Conservation (phyloP, 2,888 invertebrate genomes). For the Neoaliturus tenellus region DNA sequence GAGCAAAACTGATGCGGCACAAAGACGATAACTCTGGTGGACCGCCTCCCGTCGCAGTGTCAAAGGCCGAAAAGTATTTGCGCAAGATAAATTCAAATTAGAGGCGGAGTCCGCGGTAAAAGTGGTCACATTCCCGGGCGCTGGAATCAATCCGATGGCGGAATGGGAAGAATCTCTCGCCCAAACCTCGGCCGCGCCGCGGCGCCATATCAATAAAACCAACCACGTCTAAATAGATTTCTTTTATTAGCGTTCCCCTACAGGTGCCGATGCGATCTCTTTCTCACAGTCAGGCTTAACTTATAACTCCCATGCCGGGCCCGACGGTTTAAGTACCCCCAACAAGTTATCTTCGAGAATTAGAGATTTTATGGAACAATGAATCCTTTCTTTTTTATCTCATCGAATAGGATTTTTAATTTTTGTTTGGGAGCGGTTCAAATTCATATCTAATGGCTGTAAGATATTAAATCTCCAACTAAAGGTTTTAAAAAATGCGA, state of each 20-base stretch:
- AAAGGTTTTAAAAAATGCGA: no score
- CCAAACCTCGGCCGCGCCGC: background rate
- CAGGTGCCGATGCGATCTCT: background rate
- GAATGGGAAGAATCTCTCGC: conserved; percentile 29
- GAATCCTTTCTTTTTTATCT: no score
- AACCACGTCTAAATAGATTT: conserved; percentile 48
- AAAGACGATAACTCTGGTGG: background rate
- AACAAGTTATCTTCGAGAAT: no score
- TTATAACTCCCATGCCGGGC: background rate
- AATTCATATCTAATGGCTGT: no score
- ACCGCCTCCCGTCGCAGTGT: background rate
- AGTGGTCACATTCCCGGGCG: conserved; percentile 22
- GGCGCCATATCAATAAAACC: conserved; percentile 50
- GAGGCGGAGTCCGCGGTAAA: background rate
- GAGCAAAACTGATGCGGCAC: background rate
- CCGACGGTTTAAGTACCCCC: background rate
- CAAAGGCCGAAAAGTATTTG: conserved; percentile 14
- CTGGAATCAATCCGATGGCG: background rate
- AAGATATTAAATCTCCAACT: no score
- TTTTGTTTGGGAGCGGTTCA: no score
- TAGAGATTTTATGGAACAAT: no score
- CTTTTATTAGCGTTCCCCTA: conserved; percentile 44
- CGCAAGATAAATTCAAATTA: conserved; percentile 45
- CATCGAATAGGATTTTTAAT: no score
- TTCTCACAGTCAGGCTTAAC: background rate